These are phyloP conservation scores for Pedionomus torquatus DNA, from an alignment of 2,113 vertebrate species.

Conservation along the genomic window DNA sequence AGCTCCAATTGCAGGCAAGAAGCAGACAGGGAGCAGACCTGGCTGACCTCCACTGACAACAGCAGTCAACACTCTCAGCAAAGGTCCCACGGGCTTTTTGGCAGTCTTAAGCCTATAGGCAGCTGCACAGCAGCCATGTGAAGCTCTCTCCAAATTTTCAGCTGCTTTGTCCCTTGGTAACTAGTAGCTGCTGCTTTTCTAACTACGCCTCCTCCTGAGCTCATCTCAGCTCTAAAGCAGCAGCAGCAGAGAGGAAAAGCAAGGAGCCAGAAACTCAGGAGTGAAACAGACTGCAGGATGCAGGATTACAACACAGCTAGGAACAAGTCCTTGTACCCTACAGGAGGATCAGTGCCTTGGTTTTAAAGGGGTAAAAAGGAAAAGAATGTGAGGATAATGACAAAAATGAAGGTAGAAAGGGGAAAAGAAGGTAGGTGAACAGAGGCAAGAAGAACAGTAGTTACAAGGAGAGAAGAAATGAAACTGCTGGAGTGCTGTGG, in stretches of 20 bases:
- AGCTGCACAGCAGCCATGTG: not conserved
- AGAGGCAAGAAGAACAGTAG: not conserved
- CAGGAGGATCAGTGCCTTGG: not conserved
- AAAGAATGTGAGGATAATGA: not conserved
- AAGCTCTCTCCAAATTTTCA: conserved; percentile 29
- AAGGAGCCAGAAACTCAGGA: not conserved
- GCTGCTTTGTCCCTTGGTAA: not conserved
- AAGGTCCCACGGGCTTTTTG: conserved; percentile 2
- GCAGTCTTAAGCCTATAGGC: conserved; percentile 26
- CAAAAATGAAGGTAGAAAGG: not conserved
- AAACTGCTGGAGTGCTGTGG: not conserved
- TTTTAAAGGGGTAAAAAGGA: not conserved
- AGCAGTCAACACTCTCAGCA: conserved; percentile 43
- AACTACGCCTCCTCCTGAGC: not conserved
- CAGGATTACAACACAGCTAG: not conserved
- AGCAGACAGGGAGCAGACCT: conserved; percentile 35
- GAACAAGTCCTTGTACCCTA: not conserved
- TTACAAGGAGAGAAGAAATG: not conserved
- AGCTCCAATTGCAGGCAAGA: not conserved
- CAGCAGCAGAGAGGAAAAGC: not conserved
- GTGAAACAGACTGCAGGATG: not conserved
- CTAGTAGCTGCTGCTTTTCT: conserved; percentile 10
- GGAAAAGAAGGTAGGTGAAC: not conserved
- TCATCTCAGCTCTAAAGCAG: conserved; percentile 2
- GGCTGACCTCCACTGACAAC: conserved; percentile 43